Percentiles rank a stretch among this genome's conserved stretches.
Conservation (phyloP, 2,797 vertebrate species). For the Melanotaenia pygmaea region DNA sequence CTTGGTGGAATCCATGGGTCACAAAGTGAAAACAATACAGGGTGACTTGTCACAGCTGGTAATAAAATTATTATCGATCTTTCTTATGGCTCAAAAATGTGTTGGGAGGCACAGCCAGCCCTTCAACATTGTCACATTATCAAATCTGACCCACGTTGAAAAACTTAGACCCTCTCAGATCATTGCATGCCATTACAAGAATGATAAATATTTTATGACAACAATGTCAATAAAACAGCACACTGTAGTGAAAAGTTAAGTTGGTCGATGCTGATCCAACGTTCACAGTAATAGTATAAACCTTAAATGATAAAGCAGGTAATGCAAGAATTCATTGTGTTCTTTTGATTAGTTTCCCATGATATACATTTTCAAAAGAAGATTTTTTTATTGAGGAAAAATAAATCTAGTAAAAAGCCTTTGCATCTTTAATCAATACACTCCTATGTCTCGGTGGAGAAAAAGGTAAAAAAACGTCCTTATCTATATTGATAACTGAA, state of each 20-base stretch:
- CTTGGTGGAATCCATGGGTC: slow-evolving; percentile 11
- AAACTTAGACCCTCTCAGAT: neutral
- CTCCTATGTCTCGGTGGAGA: neutral
- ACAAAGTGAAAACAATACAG: slow-evolving; percentile 12
- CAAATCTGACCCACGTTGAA: neutral
- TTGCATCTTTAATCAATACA: slow-evolving; percentile 1
- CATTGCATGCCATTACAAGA: neutral
- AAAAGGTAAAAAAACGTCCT: neutral
- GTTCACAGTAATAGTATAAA: neutral
- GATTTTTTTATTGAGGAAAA: neutral
- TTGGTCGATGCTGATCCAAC: neutral
- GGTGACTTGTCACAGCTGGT: slow-evolving; percentile 4
- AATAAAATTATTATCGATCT: slow-evolving; percentile 25
- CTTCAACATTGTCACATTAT: neutral
- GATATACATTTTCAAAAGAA: neutral
- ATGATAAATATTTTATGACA: neutral
- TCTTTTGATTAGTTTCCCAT: neutral
- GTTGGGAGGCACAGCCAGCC: neutral
- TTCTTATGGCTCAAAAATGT: slow-evolving; percentile 3
- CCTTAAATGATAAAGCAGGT: neutral
- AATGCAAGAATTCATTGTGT: neutral
- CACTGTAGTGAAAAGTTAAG: neutral
- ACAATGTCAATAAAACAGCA: neutral
- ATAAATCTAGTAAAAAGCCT: slow-evolving; percentile 1
- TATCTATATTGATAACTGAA: neutral